Evolutionary conservation across 2,888 invertebrate species (phyloP).

Genomic region (Sabatieria punctata): DNA sequence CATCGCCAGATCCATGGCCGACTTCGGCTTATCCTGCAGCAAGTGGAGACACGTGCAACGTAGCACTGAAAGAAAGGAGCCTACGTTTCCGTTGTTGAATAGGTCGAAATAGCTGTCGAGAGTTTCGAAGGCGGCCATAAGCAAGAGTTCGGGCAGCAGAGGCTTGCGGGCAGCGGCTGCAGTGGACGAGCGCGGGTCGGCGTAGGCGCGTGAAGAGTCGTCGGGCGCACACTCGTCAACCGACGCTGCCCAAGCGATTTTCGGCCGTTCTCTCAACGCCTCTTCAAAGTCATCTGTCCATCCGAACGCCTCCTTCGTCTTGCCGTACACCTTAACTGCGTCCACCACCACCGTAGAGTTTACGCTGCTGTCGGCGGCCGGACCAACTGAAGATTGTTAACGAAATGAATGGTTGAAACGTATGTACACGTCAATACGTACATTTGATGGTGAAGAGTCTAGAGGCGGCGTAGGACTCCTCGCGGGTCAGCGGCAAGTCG

Average conservation of each 20-base stretch:
- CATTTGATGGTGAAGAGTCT: constrained; percentile 57
- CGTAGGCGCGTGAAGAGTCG: background rate
- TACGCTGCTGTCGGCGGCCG: constrained; percentile 38
- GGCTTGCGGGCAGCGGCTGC: background rate
- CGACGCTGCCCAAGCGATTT: background rate
- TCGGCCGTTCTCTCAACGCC: too few species aligned
- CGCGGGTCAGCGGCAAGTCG: constrained; percentile 78
- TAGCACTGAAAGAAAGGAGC: too few species aligned
- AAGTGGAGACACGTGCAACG: too few species aligned
- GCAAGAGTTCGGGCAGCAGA: background rate
- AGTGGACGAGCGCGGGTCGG: background rate
- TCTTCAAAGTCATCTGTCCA: constrained; percentile 94
- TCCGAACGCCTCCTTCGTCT: constrained; percentile 82
- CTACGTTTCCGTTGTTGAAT: background rate
- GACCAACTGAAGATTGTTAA: constrained; percentile 28
- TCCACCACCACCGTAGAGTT: constrained; percentile 76
- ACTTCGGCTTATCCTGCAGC: constrained; percentile 5
- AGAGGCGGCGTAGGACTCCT: constrained; percentile 77
- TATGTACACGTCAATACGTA: constrained; percentile 17
- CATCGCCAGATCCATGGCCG: constrained; percentile 49
- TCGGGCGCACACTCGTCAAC: background rate
- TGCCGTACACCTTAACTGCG: constrained; percentile 74
- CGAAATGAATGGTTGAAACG: too few species aligned
- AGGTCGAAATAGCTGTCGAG: background rate
- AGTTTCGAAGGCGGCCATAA: background rate